Base-by-base conservation (phyloP, 2,797 vertebrate species). In the Cygnus olor region DNA sequence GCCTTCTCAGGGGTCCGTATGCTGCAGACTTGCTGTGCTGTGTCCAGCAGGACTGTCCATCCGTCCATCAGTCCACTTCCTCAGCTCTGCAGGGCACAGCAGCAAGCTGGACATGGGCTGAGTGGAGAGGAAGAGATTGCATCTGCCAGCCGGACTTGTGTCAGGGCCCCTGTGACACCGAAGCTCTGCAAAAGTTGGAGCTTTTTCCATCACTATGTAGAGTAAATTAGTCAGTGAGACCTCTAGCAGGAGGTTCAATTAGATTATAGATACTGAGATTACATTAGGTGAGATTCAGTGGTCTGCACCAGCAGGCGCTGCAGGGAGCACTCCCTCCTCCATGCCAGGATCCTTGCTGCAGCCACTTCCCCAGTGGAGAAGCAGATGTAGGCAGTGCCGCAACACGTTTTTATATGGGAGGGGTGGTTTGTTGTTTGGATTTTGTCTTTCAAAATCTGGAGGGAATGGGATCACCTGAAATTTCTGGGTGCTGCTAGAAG, bases 31-130 rank as follows among this genome's bases (percentile, higher is more conserved):
- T 54, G 36, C 73, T 68, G 57, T 58, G n/a, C 51, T 25, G 57
- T 17, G 60, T 61, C 20, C 57, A 60, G 61, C 73, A 74, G 57
- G 65, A 47, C 6, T 0, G 5, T 64, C 30, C 4, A 16, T 54
- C 47, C 0, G 0, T 58, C 64, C 1, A 0, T 57, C 40, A n/a
- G 1, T 71, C 44, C 34, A 13, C 6, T 2, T 8, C 14, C 25
- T 21, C 30, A 32, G 49, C 40, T 71, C 47, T 4, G 6, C 5
- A 63, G 80, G 40, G n/a, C 57, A 34, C 54, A 56, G 30, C 54
- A 56, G 28, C 28, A 30, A 56, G 11, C 30, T 32, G 54, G 54
- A 32, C 54, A n/a, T 28, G 22, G 58, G 34, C n/a, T 54, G 53
- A 18, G 58, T 65, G 60, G 9, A 47, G 6, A 58, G 28, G 27